A percentile compares a stretch with the other conserved stretches of the same genome.
phyloP scores from a whole-genome alignment of 2,113 vertebrate genomes.

The Steatornis caripensis region DNA sequence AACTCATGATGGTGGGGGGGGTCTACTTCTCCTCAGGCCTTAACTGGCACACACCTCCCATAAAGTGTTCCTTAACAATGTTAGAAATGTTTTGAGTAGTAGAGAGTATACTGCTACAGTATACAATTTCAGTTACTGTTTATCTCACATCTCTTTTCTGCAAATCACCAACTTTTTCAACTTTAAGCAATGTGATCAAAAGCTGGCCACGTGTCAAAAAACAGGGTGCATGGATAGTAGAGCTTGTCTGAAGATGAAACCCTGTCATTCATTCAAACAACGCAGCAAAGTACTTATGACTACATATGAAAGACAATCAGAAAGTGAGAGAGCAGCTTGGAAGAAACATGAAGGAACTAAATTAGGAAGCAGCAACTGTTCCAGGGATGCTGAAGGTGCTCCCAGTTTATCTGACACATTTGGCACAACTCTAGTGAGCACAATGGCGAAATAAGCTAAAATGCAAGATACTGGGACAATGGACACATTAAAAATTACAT shows the following conservation, averaged over 20 bases:
- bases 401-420: background rate
- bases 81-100: background rate
- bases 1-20: background rate
- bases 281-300: background rate
- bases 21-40: background rate
- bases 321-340: background rate
- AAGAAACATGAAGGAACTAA: background rate
- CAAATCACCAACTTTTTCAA: background rate
- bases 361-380: background rate
- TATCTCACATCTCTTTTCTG: background rate
- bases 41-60: background rate
- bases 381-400: background rate
- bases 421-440: background rate
- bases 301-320: background rate
- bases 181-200: background rate
- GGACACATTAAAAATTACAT: background rate
- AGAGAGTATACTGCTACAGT: background rate
- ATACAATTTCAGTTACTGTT: background rate
- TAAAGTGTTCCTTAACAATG: background rate
- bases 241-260: background rate
- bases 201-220: background rate
- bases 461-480: background rate
- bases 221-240: rapidly evolving
- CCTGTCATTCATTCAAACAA: background rate
- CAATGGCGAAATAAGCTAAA: background rate